These are phyloP conservation scores for Hypomesus transpacificus DNA, from an alignment of 2,113 vertebrate genomes.

Conservation along the genomic window DNA sequence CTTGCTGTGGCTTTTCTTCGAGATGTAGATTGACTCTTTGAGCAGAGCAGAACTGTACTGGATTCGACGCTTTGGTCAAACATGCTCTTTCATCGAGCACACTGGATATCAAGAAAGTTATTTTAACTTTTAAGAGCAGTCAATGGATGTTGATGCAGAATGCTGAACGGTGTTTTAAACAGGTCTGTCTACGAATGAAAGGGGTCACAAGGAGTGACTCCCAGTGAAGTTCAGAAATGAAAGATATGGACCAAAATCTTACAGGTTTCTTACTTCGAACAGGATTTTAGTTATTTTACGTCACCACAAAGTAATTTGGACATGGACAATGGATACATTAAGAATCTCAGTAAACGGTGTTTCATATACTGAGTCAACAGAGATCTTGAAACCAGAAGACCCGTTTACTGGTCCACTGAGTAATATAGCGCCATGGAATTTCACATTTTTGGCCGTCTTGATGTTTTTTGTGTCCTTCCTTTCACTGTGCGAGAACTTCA, in stretches of 20 bases:
- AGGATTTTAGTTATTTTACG: conserved; percentile 7
- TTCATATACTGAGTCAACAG: conserved; percentile 57
- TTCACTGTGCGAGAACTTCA: conserved; percentile 82
- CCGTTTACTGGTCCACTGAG: conserved; percentile 72
- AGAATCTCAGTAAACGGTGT: conserved; percentile 67
- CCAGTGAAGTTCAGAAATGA: conserved; percentile 38
- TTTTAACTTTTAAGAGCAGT: too few relatives aligned
- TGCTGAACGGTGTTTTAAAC: not conserved
- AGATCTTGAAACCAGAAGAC: conserved; percentile 50
- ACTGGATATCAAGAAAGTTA: not conserved
- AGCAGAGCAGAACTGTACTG: not conserved
- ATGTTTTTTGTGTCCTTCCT: conserved; percentile 82
- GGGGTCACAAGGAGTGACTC: not conserved
- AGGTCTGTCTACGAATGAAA: not conserved
- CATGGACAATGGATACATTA: conserved; percentile 67
- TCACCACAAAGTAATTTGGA: conserved; percentile 11
- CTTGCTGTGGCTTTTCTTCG: not conserved
- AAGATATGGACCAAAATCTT: not conserved
- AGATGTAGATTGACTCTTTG: not conserved
- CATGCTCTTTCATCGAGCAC: not conserved
- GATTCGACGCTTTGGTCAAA: not conserved
- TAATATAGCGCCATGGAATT: conserved; percentile 82
- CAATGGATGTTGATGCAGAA: not conserved
- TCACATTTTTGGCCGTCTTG: conserved; percentile 77
- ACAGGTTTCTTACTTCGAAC: not conserved